Evolutionary conservation across 1,140 invertebrate species (phyloP).

Genomic region (Caligus rogercresseyi): DNA sequence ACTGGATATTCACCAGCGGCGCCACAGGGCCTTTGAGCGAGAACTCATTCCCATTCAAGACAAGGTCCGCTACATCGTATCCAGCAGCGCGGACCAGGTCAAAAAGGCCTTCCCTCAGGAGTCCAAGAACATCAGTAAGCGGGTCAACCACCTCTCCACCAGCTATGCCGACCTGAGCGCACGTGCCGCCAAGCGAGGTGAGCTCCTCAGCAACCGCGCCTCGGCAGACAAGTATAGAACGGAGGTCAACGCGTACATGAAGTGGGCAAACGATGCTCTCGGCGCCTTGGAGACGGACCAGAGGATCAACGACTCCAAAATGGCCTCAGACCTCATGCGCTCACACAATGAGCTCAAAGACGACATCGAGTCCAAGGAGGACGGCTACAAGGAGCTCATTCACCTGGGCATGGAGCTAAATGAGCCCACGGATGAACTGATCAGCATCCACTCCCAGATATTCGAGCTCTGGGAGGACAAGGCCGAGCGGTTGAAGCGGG

Average conservation of each 20-base stretch:
- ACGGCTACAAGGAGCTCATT: slow-evolving; percentile 40
- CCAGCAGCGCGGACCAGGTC: neutral
- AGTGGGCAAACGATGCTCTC: slow-evolving; percentile 59
- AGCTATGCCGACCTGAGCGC: neutral
- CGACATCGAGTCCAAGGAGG: slow-evolving; percentile 74
- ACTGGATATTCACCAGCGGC: slow-evolving; percentile 45
- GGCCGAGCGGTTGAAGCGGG: slow-evolving; percentile 60
- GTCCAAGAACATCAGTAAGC: neutral
- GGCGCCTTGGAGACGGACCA: slow-evolving; percentile 62
- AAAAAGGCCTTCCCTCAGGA: neutral
- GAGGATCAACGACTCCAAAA: slow-evolving; percentile 64
- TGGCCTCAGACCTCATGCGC: slow-evolving; percentile 73
- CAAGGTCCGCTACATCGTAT: slow-evolving; percentile 46
- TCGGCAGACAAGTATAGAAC: neutral
- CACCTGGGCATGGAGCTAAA: slow-evolving; percentile 33
- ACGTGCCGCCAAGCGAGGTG: neutral
- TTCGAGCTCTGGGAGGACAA: slow-evolving; percentile 57
- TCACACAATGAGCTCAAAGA: slow-evolving; percentile 75
- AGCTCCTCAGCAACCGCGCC: neutral
- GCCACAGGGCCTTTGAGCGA: slow-evolving; percentile 71
- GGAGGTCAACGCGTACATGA: neutral
- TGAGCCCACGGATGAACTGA: slow-evolving; percentile 50
- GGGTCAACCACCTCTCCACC: neutral
- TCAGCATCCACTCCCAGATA: slow-evolving; percentile 54
- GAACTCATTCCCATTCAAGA: slow-evolving; percentile 76